Base-by-base conservation (phyloP, 2,113 vertebrate species). In the Uria aalge region DNA sequence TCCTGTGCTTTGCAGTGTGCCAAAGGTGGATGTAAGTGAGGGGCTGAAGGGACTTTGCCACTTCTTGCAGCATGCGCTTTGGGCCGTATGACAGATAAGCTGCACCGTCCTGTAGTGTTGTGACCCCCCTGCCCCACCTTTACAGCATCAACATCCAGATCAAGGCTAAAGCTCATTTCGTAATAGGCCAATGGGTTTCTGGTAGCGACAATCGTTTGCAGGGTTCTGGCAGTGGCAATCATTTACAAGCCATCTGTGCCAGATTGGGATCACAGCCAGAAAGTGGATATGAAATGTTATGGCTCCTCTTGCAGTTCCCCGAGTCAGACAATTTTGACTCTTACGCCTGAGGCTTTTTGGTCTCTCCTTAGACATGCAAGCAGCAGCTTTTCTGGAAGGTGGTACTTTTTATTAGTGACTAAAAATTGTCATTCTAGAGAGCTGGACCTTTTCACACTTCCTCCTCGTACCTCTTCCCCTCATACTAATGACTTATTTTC, bases 391-490 rank as follows among this genome's bases (percentile, higher is more conserved):
- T 87, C 73, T 95, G 86, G 57, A 89, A 89, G 77, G 41, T 78
- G 84, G 53, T 56, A 47, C 53, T 91, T 95, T 63, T 52, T 38
- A 77, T 84, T 55, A 82, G 69, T 79, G 72, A 68, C 83, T 82
- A 85, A 89, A 96, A 95, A 73, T 72, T 68, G 72, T 45, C 15
- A 4, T 92, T 87, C 50, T 72, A 20, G 84, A 73, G 66, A 94
- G 62, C 69, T 94, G 80, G 62, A 76, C 85, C 45, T 96, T 94
- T 91, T 89, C 68, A 91, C 86, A 94, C 89, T 91, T 94, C 52
- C 64, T 93, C 60, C 55, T 95, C 14, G 0, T 92, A 67, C 66
- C 40, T 87, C 60, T 75, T 91, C 53, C 30, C 60, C 60, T 92
- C 62, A 50, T 41, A 43, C 45, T 96, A 66, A 68, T 89, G 69